Conservation (phyloP, 2,113 vertebrate species). For the Gobio gobio region DNA sequence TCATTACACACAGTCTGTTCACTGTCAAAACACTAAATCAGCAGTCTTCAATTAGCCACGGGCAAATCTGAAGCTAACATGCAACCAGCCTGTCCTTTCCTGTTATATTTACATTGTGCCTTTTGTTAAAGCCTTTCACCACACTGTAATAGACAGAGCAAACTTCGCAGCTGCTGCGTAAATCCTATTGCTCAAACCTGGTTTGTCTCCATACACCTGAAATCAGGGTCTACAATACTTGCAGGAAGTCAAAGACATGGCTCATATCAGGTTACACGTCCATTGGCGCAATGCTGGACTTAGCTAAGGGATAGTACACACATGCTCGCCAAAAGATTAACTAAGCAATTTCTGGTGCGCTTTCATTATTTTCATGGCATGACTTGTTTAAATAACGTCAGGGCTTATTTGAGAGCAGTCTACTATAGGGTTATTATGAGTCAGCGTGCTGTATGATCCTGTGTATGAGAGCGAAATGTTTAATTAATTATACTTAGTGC, state of each 20-base stretch:
- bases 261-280: constrained; percentile 60
- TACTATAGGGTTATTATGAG: constrained; percentile 11
- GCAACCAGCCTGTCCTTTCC: constrained; percentile 51
- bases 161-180: constrained; percentile 74
- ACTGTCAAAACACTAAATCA: constrained; percentile 70
- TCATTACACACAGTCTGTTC: constrained; percentile 47
- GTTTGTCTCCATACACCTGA: constrained; percentile 67
- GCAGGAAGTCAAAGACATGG: constrained; percentile 71
- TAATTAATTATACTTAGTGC: constrained; percentile 7
- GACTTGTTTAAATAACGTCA: constrained; percentile 47
- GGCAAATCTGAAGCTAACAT: constrained; percentile 68
- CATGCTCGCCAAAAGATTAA: not conserved
- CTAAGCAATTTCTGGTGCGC: constrained; percentile 44
- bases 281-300: constrained; percentile 53
- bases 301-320: constrained; percentile 54
- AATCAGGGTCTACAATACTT: constrained; percentile 72
- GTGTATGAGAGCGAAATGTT: not conserved
- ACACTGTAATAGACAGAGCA: constrained; percentile 78
- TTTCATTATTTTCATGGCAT: constrained; percentile 52
- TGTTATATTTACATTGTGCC: constrained; percentile 69
- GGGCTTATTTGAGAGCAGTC: constrained; percentile 31
- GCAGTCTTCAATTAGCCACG: constrained; percentile 71
- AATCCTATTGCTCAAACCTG: constrained; percentile 81
- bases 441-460: constrained; percentile 11
- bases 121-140: constrained; percentile 87